Base-by-base conservation (phyloP, 2,113 vertebrate genomes). In the Nerophis ophidion region DNA sequence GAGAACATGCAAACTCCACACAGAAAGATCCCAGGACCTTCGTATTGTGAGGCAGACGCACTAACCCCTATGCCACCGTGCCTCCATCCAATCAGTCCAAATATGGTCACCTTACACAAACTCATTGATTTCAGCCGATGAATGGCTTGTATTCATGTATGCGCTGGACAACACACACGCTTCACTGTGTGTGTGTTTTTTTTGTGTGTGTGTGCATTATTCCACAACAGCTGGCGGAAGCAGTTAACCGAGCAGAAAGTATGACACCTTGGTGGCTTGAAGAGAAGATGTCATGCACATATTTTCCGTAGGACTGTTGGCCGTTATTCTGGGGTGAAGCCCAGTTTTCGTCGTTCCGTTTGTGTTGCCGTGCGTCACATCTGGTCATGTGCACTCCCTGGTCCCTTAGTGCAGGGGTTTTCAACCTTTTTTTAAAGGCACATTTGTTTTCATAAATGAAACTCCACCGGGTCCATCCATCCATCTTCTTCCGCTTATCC, bases 241-340 rank as follows among this genome's bases (percentile, higher is more conserved):
- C 80, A 34, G 63, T 76, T 81, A 80, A 86, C 81, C 44, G 80
- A 77, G 74, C 78, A 86, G 79, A 84, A 86, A 81, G 81, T 76
- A 26, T 74, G 77, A 86, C 81, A 85, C 74, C 78, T 84, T 65
- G 12, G 10, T 42, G 69, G 75, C 63, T 68, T 80, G 81, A 76
- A 81, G 76, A 77, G 70, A 2, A 71, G 56, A 70, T 51, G 61
- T 68, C 67, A 66, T 60, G 52, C 68, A 49, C 64, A 56, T 70
- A 70, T 82, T 79, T 82, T 82, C 73, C 65, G 70, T 60, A 53
- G 26, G 26, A 26, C 26, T 26, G 26, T 26, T 26, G 26, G 26
- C 26, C 72, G 69, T 70, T 80, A 13, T 79, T 70, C 62, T 63
- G 70, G 57, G 54, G 19, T 55, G 57, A 45, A 62, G 52, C 64